Evolutionary conservation across 2,113 vertebrate genomes (phyloP), one percentile per base, ranked within the genome.

Genomic region (Tor tambroides): DNA sequence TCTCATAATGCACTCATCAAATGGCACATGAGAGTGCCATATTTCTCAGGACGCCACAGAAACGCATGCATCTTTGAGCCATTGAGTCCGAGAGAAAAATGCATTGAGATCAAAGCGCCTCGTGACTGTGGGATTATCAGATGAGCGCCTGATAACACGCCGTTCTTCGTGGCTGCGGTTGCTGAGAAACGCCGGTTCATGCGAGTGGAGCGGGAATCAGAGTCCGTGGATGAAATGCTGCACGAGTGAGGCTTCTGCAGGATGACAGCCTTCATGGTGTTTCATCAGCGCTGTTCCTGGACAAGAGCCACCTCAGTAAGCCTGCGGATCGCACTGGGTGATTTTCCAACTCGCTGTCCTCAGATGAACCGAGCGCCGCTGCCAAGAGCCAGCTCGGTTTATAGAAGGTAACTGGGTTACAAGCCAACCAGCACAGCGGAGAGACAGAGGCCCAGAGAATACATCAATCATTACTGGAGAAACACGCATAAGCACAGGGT

Each of bases 91-190:
- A 38, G 15, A 41, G 35, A 72, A 41, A 23, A 72, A 38, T 23
- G 32, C 69, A 38, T 5, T 2, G 4, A 9, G 32, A 23, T 72
- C 19, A 43, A n/a, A 41, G 71, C 46, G 72, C 23, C 41, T 41
- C 72, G 72, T 75, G 72, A 75, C 72, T n/a, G 38, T 26, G 38
- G 5, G 72, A 75, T 15, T 46, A 75, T 75, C 72, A 75, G 72
- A 75, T 26, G 21, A n/a, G n/a, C n/a, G n/a, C n/a, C n/a, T n/a
- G n/a, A n/a, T n/a, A n/a, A n/a, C n/a, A n/a, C n/a, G n/a, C n/a
- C 21, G 69, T 41, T 35, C 19, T 74, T 21, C 32, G 65, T 32
- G 65, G 32, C 63, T 15, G 15, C 21, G 71, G 23, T 14, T 43
- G 35, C 38, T 75, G 72, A 75, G 71, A 43, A 46, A 75, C 38